Percentiles rank a stretch among this genome's conserved stretches.
phyloP scores from a whole-genome alignment of 1,140 invertebrate genomes.

The Fopius arisanus region DNA sequence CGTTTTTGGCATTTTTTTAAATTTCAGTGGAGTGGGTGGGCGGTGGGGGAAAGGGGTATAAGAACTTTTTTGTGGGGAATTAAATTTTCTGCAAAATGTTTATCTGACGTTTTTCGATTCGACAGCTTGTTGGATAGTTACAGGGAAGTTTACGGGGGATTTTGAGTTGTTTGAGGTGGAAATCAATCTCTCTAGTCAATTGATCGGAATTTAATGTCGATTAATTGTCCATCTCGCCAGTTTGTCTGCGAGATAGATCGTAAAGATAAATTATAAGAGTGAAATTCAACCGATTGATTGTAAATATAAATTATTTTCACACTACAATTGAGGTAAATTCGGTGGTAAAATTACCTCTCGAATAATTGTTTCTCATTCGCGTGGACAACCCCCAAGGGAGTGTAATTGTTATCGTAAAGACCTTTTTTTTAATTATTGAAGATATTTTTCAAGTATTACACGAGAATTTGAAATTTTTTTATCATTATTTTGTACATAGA shows the following conservation, averaged over 20 bases:
- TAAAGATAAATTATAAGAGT: not conserved
- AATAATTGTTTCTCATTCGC: not conserved
- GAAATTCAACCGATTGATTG: conserved; percentile 35
- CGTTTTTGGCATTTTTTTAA: too few relatives aligned
- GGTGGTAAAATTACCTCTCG: not conserved
- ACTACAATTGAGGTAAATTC: conserved; percentile 30
- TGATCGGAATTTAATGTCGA: too few relatives aligned
- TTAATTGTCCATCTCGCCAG: not conserved
- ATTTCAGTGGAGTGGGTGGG: too few relatives aligned
- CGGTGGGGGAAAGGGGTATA: too few relatives aligned
- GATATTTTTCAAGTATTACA: conserved; percentile 1
- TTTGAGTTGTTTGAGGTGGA: too few relatives aligned
- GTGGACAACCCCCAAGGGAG: not conserved
- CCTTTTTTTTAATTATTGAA: conserved; percentile 6
- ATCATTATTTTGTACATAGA: conserved; percentile 1
- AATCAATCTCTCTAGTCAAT: too few relatives aligned
- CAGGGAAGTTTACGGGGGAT: too few relatives aligned
- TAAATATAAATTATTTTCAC: conserved; percentile 63
- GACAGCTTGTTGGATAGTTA: too few relatives aligned
- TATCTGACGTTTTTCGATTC: too few relatives aligned
- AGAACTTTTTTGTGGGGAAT: too few relatives aligned
- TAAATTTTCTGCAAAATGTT: too few relatives aligned
- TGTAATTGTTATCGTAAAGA: not conserved
- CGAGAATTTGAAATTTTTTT: not conserved
- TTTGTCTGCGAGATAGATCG: too few relatives aligned